These are phyloP conservation scores for Platynereis dumerilii DNA, from an alignment of 2,888 invertebrate species.

Conservation along the genomic window DNA sequence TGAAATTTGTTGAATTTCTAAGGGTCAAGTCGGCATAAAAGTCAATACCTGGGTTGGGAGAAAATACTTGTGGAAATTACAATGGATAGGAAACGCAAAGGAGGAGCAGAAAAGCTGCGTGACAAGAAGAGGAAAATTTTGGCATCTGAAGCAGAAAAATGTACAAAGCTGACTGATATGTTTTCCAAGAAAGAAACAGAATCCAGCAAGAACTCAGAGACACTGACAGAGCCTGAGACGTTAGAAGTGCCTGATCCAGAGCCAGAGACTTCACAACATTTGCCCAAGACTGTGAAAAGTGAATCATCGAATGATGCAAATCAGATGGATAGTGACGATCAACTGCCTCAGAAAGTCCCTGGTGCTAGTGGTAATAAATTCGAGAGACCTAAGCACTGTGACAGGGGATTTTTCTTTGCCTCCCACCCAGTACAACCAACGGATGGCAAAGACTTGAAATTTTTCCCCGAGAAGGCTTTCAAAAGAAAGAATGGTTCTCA, in stretches of 20 bases:
- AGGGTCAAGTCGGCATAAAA: no score
- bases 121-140: slow-evolving; percentile 4
- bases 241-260: no score
- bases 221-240: background rate
- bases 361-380: no score
- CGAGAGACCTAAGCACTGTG: background rate
- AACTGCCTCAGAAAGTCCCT: no score
- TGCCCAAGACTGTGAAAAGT: no score
- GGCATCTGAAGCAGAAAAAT: slow-evolving; percentile 2
- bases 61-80: background rate
- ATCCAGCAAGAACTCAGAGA: no score
- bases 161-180: background rate
- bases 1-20: no score
- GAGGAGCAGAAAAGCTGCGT: slow-evolving; percentile 5
- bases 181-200: slow-evolving; percentile 1
- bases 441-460: background rate
- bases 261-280: no score
- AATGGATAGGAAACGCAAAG: slow-evolving; percentile 9
- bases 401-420: background rate
- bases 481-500: no score
- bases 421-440: background rate
- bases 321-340: no score
- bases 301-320: no score
- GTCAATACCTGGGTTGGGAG: background rate
- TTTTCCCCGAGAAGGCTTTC: no score